phyloP scores from a whole-genome alignment of 2,888 invertebrate species.

The Eledona agricola region DNA sequence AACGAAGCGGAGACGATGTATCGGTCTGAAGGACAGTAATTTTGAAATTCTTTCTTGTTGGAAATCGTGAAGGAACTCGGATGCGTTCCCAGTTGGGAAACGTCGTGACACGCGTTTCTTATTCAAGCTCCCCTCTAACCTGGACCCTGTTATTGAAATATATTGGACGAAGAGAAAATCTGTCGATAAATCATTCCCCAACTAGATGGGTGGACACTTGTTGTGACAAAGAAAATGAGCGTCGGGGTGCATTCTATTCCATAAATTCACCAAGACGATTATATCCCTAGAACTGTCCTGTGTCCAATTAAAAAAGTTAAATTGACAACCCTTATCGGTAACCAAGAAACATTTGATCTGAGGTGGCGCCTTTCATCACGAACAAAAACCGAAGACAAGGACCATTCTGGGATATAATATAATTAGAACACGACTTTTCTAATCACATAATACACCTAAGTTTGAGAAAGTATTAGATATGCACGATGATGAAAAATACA shows the following conservation, averaged over 20 bases:
- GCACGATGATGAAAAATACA: no score
- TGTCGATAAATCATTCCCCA: constrained; percentile 46
- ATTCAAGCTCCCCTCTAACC: constrained; percentile 41
- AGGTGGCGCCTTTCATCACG: no score
- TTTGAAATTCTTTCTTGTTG: constrained; percentile 40
- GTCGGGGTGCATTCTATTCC: constrained; percentile 20
- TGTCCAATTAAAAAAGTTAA: constrained; percentile 18
- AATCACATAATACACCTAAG: no score
- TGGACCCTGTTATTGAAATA: constrained; percentile 46
- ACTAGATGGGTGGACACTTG: constrained; percentile 47
- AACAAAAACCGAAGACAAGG: no score
- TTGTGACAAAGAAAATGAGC: constrained; percentile 42
- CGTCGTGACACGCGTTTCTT: constrained; percentile 44
- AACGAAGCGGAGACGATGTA: constrained; percentile 30
- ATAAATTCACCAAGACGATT: constrained; percentile 23
- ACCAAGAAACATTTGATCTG: no score
- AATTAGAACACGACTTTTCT: no score
- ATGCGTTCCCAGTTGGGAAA: constrained; percentile 37
- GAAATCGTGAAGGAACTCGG: constrained; percentile 37
- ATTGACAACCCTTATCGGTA: no score
- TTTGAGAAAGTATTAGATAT: no score
- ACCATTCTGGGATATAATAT: no score
- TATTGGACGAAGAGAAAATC: constrained; percentile 45
- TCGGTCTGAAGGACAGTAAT: constrained; percentile 39
- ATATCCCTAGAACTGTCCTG: constrained; percentile 3